A percentile compares a stretch with the other conserved stretches of the same genome.
These are phyloP conservation scores for Acronicta leporina DNA, from an alignment of 2,888 invertebrate genomes.

Conservation along the genomic window DNA sequence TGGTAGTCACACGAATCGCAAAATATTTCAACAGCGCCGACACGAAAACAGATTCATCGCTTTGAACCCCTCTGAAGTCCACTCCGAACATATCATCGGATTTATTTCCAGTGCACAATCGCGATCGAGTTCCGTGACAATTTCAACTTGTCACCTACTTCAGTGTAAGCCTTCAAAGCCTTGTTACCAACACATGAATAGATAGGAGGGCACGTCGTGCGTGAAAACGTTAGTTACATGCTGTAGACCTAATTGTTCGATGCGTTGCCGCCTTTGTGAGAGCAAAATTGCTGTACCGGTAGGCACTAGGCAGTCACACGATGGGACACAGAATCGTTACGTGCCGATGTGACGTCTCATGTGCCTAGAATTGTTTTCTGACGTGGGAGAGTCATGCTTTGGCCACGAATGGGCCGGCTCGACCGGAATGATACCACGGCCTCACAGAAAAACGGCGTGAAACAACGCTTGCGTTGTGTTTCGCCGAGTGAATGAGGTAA, in stretches of 20 bases:
- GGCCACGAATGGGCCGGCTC: too few species aligned
- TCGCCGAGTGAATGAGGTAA: too few species aligned
- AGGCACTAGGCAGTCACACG: not conserved
- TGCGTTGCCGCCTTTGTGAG: constrained; percentile 46
- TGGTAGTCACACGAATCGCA: not conserved
- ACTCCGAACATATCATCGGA: constrained; percentile 25
- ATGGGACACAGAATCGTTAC: not conserved
- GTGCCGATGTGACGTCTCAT: constrained; percentile 1
- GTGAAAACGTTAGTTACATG: constrained; percentile 36
- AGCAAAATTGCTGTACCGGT: constrained; percentile 38
- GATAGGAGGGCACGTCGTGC: constrained; percentile 25
- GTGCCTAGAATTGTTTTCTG: too few species aligned
- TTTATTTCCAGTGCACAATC: constrained; percentile 35
- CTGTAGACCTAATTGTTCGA: constrained; percentile 38
- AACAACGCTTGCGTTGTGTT: too few species aligned
- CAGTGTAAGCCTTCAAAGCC: constrained; percentile 50
- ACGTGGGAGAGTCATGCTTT: too few species aligned
- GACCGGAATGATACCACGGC: too few species aligned
- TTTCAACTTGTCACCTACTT: constrained; percentile 36
- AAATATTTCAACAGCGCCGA: not conserved
- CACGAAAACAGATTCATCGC: constrained; percentile 2
- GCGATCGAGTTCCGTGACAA: constrained; percentile 17
- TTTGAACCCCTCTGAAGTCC: constrained; percentile 19
- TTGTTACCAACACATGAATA: constrained; percentile 36
- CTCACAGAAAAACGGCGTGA: too few species aligned